These are phyloP conservation scores for Ochropleura leucogaster DNA, from an alignment of 2,888 invertebrate species.

Conservation along the genomic window DNA sequence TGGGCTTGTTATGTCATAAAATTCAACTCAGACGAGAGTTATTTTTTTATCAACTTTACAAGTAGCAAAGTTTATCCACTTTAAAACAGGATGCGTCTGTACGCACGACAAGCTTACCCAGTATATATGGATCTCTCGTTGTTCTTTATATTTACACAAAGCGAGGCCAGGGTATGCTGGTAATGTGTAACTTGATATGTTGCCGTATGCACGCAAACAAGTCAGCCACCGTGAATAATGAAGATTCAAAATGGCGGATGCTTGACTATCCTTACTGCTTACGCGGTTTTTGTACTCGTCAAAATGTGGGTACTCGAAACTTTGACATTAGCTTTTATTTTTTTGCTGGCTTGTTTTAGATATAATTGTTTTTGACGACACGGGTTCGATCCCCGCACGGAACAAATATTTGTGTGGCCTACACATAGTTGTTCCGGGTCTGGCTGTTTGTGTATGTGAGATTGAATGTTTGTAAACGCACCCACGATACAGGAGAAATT, in stretches of 20 bases:
- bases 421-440: no score
- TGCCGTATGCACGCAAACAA: background rate
- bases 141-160: background rate
- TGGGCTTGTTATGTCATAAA: background rate
- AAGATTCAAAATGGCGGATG: constrained; percentile 34
- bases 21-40: background rate
- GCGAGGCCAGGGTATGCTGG: background rate
- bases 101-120: background rate
- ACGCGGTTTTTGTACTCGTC: constrained; percentile 1
- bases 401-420: no score
- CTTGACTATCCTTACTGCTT: constrained; percentile 12
- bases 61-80: constrained; percentile 10
- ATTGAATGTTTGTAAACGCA: no score
- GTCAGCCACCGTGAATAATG: constrained; percentile 31
- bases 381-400: no score
- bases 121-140: background rate
- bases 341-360: no score
- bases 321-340: constrained; percentile 1
- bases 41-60: background rate
- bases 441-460: no score
- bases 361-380: no score
- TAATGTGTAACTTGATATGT: background rate
- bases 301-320: constrained; percentile 13
- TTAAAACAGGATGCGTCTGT: constrained; percentile 8
- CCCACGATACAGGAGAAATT: no score